phyloP scores from a whole-genome alignment of 2,797 vertebrate genomes.

The Catostomus latipinnis region DNA sequence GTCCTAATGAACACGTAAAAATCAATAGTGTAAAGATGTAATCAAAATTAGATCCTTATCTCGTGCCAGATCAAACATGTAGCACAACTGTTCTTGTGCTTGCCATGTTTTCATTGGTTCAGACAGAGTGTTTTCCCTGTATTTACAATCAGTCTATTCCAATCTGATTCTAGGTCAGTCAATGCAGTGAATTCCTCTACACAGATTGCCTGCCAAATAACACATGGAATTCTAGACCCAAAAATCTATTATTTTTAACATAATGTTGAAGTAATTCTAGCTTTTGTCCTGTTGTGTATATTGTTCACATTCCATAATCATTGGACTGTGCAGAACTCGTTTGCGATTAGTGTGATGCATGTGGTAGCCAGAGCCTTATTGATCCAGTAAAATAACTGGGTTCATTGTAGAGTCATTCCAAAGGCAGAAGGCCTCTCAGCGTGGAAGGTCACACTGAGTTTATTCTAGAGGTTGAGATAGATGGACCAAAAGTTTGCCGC shows the following conservation, averaged over 20 bases:
- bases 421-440: constrained; percentile 24
- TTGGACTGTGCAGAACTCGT: constrained; percentile 17
- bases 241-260: not conserved
- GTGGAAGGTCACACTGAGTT: constrained; percentile 10
- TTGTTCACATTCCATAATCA: constrained; percentile 15
- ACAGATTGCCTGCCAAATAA: constrained; percentile 9
- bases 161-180: not conserved
- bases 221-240: not conserved
- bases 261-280: not conserved
- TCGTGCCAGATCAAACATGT: not conserved
- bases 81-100: not conserved
- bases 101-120: constrained; percentile 17
- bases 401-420: constrained; percentile 47
- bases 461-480: constrained; percentile 14
- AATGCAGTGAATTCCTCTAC: constrained; percentile 4
- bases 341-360: constrained; percentile 54
- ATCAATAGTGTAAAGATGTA: constrained; percentile 29
- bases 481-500: constrained; percentile 24
- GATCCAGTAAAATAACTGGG: constrained; percentile 39
- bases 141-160: no score
- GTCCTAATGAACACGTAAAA: not conserved
- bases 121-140: constrained; percentile 6
- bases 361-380: constrained; percentile 43
- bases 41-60: constrained; percentile 22
- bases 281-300: constrained; percentile 8